Base-by-base conservation (phyloP, 1,140 invertebrate genomes). In the Aphis gossypii region DNA sequence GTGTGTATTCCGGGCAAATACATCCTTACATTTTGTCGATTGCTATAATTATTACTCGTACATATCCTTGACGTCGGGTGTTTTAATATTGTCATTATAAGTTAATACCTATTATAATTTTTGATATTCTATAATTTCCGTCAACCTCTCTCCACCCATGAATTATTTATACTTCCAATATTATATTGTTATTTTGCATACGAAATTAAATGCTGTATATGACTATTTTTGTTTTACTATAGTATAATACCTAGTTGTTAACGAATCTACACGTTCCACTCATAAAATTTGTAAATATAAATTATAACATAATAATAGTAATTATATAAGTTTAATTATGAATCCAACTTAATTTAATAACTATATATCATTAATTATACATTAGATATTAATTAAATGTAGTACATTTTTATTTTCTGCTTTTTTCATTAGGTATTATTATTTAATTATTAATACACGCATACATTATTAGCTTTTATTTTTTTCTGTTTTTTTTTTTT, bases 401-500 rank as follows among this genome's bases (percentile, higher is more conserved):
- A 84, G 30, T 84, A 38, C n/a, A 87, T 18, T 46, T 87, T 89
- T 88, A 48, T 88, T 89, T 89, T 89, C 44, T 68, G 84, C 84
- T 87, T 48, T 87, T 46, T n/a, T 46, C 25, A n/a, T 48, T 48
- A 83, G 21, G 23, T 44, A 46, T 48, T 44, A 46, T 87, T 48
- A 46, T 87, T 87, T 48, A 68, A 68, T n/a, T 68, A 68, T 68
- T n/a, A 14, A 30, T 68, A 87, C 44, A 46, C 84, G 18, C 30
- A 87, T n/a, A 25, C 20, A 68, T 84, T 84, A 83, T 84, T 48
- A 87, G 30, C 7, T 46, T 46, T 14, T 48, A 87, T 48, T 48
- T n/a, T 48, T 87, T 68, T 60, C 56, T 60, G 9, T 25, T 30
- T 87, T 87, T 48, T 48, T 46, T 18, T 48, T 87, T 46, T n/a